Evolutionary conservation across 2,888 invertebrate genomes (phyloP), one percentile per base, ranked within the genome.

Genomic region (Acrocera orbiculus): DNA sequence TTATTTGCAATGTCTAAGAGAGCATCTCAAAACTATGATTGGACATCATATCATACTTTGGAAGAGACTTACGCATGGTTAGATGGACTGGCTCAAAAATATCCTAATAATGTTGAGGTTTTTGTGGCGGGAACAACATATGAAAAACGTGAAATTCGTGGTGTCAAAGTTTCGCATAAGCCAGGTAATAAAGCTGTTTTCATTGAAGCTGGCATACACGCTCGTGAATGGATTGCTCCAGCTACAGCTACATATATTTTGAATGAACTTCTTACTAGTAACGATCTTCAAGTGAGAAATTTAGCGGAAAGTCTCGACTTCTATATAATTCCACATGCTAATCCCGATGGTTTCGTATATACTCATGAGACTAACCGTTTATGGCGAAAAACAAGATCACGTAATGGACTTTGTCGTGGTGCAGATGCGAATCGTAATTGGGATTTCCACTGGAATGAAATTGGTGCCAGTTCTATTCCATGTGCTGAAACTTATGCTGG

Each of bases 331-430:
- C 81, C 83, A 0, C 60, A 74, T 13, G 56, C 73, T 16, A 83
- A 83, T 51, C 80, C 80, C 8, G 83, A 85, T 58, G 83, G 83
- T 3, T 78, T 69, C 45, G 71, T 67, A 25, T 76, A 69, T 51
- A 68, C 76, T 0, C 75, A 77, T 46, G 65, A 66, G 4, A 54
- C 51, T 11, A 72, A 68, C 27, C 65, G 76, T 27, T 42, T 72
- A 35, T 77, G 77, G 77, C 52, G 69, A 14, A 76, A 77, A 47
- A 76, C 74, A 5, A 62, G 76, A 29, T 57, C 60, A 28, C 64
- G 60, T 2, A 53, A 50, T 0, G 38, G 44, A 9, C 40, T 40
- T 3, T 64, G 66, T 31, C 54, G 57, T 25, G 76, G 76, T 10
- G 70, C 68, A 17, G 76, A 76, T 56, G 61, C 73, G 4, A 67